Base-by-base conservation (phyloP, 2,888 invertebrate genomes). In the Lepidocyrtinus sp. region DNA sequence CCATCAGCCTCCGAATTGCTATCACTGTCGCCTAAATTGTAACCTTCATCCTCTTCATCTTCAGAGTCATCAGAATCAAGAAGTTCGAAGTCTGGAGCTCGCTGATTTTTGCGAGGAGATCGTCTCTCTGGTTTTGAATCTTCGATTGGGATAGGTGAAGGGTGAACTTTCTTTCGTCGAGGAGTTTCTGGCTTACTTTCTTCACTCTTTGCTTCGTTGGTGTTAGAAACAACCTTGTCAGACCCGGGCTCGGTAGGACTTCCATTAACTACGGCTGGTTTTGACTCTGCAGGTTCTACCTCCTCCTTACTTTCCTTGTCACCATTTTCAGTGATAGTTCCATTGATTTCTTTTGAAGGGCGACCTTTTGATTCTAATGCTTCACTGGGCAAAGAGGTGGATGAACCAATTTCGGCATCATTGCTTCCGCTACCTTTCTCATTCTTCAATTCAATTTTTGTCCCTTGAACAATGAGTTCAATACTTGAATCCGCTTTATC, bases 1-100 rank as follows among this genome's bases (percentile, higher is more conserved):
- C 91, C 92, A 50, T 92, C 91, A 26, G 89, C 90, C 12, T 89
- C 87, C 21, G 86, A 86, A n/a, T 61, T 89, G 91, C 25, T 50
- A 17, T 75, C 84, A 21, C 55, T 75, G n/a, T 79, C 82, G 61
- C 88, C 87, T 7, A 86, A 85, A 24, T 72, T 89, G 91, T 81
- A 82, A 21, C 71, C 82, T 5, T 68, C 77, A 45, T 73, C 76
- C 27, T 81, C 77, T 2, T 80, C 68, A 55, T 68, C 70, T 1
- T 76, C 69, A 17, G 91, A 22, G 17, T 68, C 77, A 61, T 79
- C 81, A 1, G 80, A 80, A 61, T 81, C 81, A 17, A 70, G 50
- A 50, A 71, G 22, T 17, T 72, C 67, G 19, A 70, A 65, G 5
- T 25, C 59, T 15, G 19, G 59, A 26, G 17, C 59, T 45, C 15